These are phyloP conservation scores for Pyrocephalus nanus DNA, from an alignment of 2,797 vertebrate genomes.

Conservation along the genomic window DNA sequence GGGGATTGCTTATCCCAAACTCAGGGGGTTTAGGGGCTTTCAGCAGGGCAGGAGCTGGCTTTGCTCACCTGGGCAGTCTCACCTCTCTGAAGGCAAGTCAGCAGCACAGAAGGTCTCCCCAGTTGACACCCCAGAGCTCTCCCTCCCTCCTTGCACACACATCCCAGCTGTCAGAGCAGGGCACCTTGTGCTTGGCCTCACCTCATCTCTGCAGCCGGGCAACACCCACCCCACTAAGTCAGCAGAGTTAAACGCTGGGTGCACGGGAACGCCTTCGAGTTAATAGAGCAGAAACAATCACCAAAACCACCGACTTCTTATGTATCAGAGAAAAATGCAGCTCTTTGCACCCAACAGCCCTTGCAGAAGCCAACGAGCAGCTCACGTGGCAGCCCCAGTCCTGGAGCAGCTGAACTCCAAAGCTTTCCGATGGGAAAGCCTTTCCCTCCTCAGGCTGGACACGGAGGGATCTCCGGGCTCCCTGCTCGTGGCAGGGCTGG, in stretches of 20 bases:
- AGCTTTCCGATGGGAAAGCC: neutral
- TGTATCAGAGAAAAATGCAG: neutral
- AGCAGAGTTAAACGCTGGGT: neutral
- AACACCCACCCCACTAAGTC: neutral
- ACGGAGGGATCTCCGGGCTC: neutral
- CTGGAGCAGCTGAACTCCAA: neutral
- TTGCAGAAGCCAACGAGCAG: neutral
- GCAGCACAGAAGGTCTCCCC: neutral
- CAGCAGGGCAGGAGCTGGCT: neutral
- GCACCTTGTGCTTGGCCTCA: neutral
- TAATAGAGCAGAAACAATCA: conserved; percentile 42
- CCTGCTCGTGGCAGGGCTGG: accelerated
- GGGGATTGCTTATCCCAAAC: neutral
- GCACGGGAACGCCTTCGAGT: neutral
- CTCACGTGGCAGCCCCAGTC: neutral
- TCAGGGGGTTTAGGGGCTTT: neutral
- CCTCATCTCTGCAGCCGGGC: neutral
- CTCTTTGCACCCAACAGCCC: neutral
- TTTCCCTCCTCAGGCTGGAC: neutral
- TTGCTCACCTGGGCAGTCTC: neutral
- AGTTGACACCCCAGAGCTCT: neutral
- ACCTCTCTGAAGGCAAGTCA: neutral
- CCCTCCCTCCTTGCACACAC: neutral
- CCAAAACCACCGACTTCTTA: neutral
- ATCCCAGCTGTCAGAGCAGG: neutral